Evolutionary conservation across 2,888 invertebrate species (phyloP).

Genomic region (Gastracanthus pulcherrimus): DNA sequence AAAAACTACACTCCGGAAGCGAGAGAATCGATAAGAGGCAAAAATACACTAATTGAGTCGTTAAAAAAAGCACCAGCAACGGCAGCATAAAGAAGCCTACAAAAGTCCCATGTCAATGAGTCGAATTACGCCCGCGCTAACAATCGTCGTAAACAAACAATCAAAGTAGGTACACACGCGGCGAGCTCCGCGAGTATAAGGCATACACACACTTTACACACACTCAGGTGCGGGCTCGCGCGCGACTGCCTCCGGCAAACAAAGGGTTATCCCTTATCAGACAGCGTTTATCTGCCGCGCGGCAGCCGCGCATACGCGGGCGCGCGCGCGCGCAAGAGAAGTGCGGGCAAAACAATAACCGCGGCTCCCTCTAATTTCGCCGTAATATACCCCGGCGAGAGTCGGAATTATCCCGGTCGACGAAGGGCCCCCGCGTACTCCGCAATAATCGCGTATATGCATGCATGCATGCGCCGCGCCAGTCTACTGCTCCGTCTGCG

Average conservation of each 20-base stretch:
- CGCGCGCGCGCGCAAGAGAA: conserved; percentile 16
- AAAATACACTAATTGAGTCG: conserved; percentile 12
- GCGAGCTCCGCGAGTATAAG: too few relatives aligned
- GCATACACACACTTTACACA: too few relatives aligned
- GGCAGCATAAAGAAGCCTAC: not conserved
- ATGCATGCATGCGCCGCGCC: not conserved
- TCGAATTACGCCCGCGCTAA: conserved; percentile 18
- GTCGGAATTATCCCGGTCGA: conserved; percentile 42
- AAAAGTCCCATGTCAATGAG: conserved; percentile 6
- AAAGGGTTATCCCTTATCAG: conserved; percentile 54
- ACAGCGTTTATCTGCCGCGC: conserved; percentile 43
- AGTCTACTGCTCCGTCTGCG: not conserved
- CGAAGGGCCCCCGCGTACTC: conserved; percentile 10
- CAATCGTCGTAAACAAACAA: conserved; percentile 38
- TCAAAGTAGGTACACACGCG: conserved; percentile 13
- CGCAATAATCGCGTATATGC: conserved; percentile 45
- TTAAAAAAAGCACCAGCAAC: too few relatives aligned
- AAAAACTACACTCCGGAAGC: not conserved
- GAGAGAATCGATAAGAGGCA: not conserved
- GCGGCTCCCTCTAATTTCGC: conserved; percentile 51
- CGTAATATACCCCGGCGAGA: conserved; percentile 46
- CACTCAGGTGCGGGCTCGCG: not conserved
- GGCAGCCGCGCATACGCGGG: not conserved
- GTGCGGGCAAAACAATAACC: conserved; percentile 55
- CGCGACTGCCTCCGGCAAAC: conserved; percentile 49